Evolutionary conservation across 2,888 invertebrate genomes (phyloP).

Genomic region (Branchinecta sandiegonensis): DNA sequence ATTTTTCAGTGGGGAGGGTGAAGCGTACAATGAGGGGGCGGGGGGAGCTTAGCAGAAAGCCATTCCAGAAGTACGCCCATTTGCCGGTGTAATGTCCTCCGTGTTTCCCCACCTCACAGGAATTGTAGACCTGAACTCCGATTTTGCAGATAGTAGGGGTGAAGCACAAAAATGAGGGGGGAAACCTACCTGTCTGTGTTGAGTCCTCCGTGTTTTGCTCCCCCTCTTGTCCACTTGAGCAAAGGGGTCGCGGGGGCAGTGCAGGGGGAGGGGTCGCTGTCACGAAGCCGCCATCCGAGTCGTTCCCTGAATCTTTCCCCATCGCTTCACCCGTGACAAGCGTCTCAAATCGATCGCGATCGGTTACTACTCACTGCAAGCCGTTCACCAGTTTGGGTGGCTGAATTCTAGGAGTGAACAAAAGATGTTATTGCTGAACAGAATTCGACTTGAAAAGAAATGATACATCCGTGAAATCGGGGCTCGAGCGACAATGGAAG

Average conservation of each 20-base stretch:
- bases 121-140: no score
- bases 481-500: not conserved
- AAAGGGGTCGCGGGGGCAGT: conserved; percentile 19
- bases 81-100: no score
- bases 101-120: no score
- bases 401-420: not conserved
- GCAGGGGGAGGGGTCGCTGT: conserved; percentile 20
- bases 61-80: no score
- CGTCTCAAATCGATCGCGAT: no score
- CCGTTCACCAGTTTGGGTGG: not conserved
- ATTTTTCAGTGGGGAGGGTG: no score
- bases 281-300: conserved; percentile 3
- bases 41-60: no score
- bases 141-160: no score
- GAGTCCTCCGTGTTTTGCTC: not conserved
- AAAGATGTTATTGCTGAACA: not conserved
- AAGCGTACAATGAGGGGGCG: no score
- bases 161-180: not conserved
- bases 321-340: not conserved
- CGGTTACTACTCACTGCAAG: no score
- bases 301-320: not conserved
- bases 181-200: not conserved
- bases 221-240: not conserved
- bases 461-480: conserved; percentile 1
- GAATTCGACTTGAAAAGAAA: not conserved